Percentiles rank a stretch among this genome's conserved stretches.
phyloP scores from a whole-genome alignment of 2,888 invertebrate genomes.

The Isoperla grammatica region DNA sequence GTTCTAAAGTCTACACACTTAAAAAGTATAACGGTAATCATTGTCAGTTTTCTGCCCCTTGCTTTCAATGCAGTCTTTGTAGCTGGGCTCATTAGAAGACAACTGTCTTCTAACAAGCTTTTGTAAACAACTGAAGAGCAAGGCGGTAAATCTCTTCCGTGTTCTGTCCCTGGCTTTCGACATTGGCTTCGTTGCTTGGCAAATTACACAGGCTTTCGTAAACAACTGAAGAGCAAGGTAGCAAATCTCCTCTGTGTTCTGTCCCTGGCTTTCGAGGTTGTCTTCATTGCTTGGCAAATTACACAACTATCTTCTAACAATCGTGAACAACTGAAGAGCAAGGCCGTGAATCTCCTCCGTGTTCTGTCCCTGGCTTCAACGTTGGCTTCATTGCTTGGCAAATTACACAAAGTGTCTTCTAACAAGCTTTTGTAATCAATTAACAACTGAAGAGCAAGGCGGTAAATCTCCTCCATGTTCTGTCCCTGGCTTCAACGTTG shows the following conservation, averaged over 20 bases:
- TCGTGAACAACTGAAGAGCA: slow-evolving; percentile 29
- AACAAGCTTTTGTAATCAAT: slow-evolving; percentile 18
- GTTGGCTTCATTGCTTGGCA: slow-evolving; percentile 54
- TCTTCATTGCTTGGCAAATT: slow-evolving; percentile 58
- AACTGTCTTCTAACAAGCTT: slow-evolving; percentile 39
- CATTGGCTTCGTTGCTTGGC: slow-evolving; percentile 52
- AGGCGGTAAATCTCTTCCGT: slow-evolving; percentile 29
- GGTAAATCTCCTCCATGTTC: slow-evolving; percentile 27
- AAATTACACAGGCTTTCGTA: slow-evolving; percentile 49
- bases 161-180: slow-evolving; percentile 22
- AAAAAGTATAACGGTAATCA: slow-evolving; percentile 27
- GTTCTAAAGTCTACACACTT: slow-evolving; percentile 19
- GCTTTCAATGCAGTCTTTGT: slow-evolving; percentile 43
- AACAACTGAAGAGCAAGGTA: slow-evolving; percentile 30
- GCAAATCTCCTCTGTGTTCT: slow-evolving; percentile 26
- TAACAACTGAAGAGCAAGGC: slow-evolving; percentile 30
- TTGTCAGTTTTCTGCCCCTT: slow-evolving; percentile 24
- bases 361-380: slow-evolving; percentile 21
- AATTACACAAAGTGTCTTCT: slow-evolving; percentile 50
- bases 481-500: slow-evolving; percentile 20
- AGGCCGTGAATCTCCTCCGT: slow-evolving; percentile 29
- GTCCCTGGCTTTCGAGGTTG: slow-evolving; percentile 21
- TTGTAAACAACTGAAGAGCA: slow-evolving; percentile 29
- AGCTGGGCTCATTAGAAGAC: slow-evolving; percentile 61
- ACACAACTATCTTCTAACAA: slow-evolving; percentile 49